Conservation (phyloP, 1,140 invertebrate genomes). For the Listronotus bonariensis region DNA sequence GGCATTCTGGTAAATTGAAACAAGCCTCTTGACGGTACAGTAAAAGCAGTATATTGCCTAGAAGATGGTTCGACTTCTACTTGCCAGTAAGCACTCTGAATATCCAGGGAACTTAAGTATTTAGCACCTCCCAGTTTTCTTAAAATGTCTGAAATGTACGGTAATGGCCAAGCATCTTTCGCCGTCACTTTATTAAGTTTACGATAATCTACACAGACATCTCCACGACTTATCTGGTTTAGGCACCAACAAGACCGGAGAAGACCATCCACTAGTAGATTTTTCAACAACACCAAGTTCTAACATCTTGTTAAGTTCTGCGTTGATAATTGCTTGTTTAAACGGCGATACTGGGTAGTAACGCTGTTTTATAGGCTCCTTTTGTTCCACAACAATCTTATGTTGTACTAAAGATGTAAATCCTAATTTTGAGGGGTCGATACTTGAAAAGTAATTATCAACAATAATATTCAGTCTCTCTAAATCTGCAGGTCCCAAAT, state of each 20-base stretch:
- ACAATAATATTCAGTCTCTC: background rate
- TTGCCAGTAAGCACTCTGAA: too few relatives aligned
- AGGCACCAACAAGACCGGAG: slow-evolving; percentile 44
- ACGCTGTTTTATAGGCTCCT: slow-evolving; percentile 39
- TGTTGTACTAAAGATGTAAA: background rate
- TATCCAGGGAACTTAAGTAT: background rate
- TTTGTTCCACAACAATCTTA: background rate
- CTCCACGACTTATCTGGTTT: too few relatives aligned
- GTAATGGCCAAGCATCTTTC: too few relatives aligned
- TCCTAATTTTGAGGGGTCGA: background rate
- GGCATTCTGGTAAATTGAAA: too few relatives aligned
- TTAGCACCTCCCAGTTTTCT: too few relatives aligned
- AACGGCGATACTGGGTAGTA: slow-evolving; percentile 43
- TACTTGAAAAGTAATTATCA: background rate
- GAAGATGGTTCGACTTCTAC: too few relatives aligned
- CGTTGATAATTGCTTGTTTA: slow-evolving; percentile 35
- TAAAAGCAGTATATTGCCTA: too few relatives aligned
- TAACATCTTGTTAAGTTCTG: slow-evolving; percentile 45
- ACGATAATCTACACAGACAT: too few relatives aligned
- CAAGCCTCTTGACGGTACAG: too few relatives aligned
- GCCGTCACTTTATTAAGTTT: too few relatives aligned
- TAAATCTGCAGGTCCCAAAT: background rate
- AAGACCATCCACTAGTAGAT: slow-evolving; percentile 38
- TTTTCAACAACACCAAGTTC: slow-evolving; percentile 26
- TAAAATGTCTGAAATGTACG: too few relatives aligned